A percentile compares a stretch with the other conserved stretches of the same genome.
phyloP scores from a whole-genome alignment of 2,797 vertebrate species.

The Phyllotis vaccarum region DNA sequence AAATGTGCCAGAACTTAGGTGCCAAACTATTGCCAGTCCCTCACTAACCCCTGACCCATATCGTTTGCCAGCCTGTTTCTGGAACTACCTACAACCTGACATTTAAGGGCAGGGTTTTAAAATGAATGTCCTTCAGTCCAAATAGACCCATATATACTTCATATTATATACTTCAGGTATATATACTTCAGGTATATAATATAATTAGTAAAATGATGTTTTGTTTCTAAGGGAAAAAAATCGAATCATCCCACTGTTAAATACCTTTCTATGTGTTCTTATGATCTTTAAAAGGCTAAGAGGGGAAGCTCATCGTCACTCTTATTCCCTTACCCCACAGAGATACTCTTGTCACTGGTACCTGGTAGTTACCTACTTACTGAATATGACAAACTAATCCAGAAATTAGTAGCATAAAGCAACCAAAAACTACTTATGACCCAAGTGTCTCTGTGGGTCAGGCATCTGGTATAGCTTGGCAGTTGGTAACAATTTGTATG shows the following conservation, averaged over 20 bases:
- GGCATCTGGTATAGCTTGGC: background rate
- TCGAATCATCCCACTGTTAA: background rate
- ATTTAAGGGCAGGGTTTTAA: background rate
- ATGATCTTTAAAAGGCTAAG: background rate
- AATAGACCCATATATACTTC: background rate
- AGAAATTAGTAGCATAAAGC: background rate
- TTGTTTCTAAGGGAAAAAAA: background rate
- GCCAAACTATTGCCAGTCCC: background rate
- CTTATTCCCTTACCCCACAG: background rate
- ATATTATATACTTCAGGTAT: too few relatives aligned
- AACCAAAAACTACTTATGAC: background rate
- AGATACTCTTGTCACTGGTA: background rate
- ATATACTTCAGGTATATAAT: too few relatives aligned
- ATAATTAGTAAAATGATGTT: background rate
- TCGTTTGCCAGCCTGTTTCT: background rate
- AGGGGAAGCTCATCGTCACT: rapidly evolving
- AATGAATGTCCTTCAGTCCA: background rate
- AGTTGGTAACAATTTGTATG: rapidly evolving
- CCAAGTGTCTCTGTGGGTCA: background rate
- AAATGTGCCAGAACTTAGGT: background rate
- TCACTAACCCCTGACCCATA: background rate
- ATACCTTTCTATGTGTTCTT: background rate
- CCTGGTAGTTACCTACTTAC: background rate
- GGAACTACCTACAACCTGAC: background rate
- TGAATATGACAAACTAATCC: background rate